Conservation (phyloP, 2,797 vertebrate species). For the Gambelia wislizenii region DNA sequence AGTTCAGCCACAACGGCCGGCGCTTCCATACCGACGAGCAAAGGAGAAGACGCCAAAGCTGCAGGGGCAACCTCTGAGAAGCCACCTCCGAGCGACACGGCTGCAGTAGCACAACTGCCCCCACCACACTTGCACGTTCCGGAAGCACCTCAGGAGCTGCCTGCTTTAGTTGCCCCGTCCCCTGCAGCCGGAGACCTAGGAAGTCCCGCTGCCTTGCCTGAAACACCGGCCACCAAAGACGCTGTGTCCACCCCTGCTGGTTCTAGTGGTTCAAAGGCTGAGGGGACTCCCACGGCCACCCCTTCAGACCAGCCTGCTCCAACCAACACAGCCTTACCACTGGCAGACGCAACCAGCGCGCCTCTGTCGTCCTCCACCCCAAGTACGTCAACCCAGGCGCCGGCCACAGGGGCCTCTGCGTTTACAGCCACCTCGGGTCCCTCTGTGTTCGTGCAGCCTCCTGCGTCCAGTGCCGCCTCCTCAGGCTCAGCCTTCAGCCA, state of each 20-base stretch:
- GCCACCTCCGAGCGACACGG: constrained; percentile 49
- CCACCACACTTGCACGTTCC: constrained; percentile 53
- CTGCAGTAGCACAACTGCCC: constrained; percentile 37
- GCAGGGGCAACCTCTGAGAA: constrained; percentile 69
- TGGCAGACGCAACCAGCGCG: constrained; percentile 42
- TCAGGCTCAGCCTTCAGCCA: constrained; percentile 80
- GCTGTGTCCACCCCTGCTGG: constrained; percentile 35
- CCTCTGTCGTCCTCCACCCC: constrained; percentile 40
- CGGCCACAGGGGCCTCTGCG: constrained; percentile 35
- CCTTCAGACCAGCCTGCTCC: constrained; percentile 52
- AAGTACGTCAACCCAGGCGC: constrained; percentile 41
- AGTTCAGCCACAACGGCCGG: constrained; percentile 64
- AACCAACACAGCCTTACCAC: not conserved
- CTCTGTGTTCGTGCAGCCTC: constrained; percentile 66
- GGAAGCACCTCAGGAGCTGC: constrained; percentile 51
- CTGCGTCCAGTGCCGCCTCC: constrained; percentile 47
- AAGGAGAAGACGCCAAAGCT: constrained; percentile 57
- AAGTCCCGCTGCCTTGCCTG: not conserved
- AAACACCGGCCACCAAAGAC: constrained; percentile 28
- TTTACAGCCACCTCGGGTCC: constrained; percentile 62
- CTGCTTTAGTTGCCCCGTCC: constrained; percentile 19
- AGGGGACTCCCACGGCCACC: not conserved
- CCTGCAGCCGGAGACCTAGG: not conserved
- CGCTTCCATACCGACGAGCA: constrained; percentile 43
- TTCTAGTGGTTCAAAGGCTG: constrained; percentile 54